These are phyloP conservation scores for Drosophila colorata DNA, from an alignment of 2,888 invertebrate species.

Conservation along the genomic window DNA sequence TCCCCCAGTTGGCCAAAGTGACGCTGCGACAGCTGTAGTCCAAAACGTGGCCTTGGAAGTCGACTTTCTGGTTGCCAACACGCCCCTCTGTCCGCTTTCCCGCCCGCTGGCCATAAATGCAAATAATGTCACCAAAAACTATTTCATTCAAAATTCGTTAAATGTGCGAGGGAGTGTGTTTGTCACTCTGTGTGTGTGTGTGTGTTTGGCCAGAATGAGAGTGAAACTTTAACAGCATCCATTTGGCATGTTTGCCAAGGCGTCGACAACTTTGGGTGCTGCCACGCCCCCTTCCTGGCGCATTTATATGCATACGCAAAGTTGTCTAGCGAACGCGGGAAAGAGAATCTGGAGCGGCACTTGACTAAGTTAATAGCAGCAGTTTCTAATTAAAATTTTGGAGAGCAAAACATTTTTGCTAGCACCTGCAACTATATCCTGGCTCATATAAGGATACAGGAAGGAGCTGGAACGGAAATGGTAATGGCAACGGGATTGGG, in stretches of 20 bases:
- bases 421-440: conserved; percentile 46
- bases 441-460: background rate
- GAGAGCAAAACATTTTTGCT: conserved; percentile 52
- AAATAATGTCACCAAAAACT: conserved; percentile 64
- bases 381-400: conserved; percentile 78
- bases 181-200: conserved; percentile 6
- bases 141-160: conserved; percentile 66
- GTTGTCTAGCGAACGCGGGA: conserved; percentile 34
- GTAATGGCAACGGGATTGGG: background rate
- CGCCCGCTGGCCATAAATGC: conserved; percentile 59
- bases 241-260: conserved; percentile 63
- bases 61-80: conserved; percentile 25
- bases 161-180: conserved; percentile 14
- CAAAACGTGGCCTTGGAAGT: conserved; percentile 29
- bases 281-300: conserved; percentile 6
- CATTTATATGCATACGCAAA: conserved; percentile 75
- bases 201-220: conserved; percentile 11
- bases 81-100: background rate
- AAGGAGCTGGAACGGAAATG: background rate
- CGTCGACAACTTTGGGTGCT: conserved; percentile 26
- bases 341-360: conserved; percentile 39
- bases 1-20: background rate
- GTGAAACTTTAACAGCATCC: conserved; percentile 42
- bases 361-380: conserved; percentile 72
- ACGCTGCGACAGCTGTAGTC: conserved; percentile 25